These are phyloP conservation scores for Contarinia nasturtii DNA, from an alignment of 1,140 invertebrate species.

Conservation along the genomic window DNA sequence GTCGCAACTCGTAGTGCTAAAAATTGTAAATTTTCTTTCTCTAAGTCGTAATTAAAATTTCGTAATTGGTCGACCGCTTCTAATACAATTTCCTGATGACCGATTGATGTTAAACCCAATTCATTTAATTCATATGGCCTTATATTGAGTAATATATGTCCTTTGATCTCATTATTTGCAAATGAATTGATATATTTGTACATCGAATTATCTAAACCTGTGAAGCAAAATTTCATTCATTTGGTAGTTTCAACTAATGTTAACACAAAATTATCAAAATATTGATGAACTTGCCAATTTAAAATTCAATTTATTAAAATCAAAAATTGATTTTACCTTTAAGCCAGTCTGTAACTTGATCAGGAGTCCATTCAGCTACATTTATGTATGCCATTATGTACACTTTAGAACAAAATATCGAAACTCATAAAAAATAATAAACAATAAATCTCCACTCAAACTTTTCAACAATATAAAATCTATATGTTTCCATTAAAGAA, in stretches of 20 bases:
- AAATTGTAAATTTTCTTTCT: slow-evolving; percentile 77
- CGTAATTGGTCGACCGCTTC: slow-evolving; percentile 76
- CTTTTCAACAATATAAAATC: background rate
- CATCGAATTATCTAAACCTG: slow-evolving; percentile 65
- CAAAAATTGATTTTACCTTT: slow-evolving; percentile 39
- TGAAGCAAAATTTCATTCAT: no score
- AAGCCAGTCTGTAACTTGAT: slow-evolving; percentile 84
- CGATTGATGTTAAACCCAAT: slow-evolving; percentile 63
- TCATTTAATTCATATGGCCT: slow-evolving; percentile 72
- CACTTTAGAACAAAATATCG: background rate
- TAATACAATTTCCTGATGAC: slow-evolving; percentile 81
- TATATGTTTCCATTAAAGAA: no score
- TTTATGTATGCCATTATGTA: slow-evolving; percentile 62
- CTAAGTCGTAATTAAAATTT: slow-evolving; percentile 78
- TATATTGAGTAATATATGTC: slow-evolving; percentile 61
- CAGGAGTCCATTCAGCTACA: slow-evolving; percentile 80
- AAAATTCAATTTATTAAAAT: background rate
- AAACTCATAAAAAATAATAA: no score
- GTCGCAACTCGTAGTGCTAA: slow-evolving; percentile 69
- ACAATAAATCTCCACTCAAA: background rate
- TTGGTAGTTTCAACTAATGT: no score
- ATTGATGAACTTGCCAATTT: no score
- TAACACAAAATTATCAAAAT: no score
- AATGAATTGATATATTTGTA: slow-evolving; percentile 66
- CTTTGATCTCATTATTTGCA: slow-evolving; percentile 59